Percentiles rank a stretch among this genome's conserved stretches.
phyloP scores from a whole-genome alignment of 2,888 invertebrate species.

The Macrosoma leucophasiata region DNA sequence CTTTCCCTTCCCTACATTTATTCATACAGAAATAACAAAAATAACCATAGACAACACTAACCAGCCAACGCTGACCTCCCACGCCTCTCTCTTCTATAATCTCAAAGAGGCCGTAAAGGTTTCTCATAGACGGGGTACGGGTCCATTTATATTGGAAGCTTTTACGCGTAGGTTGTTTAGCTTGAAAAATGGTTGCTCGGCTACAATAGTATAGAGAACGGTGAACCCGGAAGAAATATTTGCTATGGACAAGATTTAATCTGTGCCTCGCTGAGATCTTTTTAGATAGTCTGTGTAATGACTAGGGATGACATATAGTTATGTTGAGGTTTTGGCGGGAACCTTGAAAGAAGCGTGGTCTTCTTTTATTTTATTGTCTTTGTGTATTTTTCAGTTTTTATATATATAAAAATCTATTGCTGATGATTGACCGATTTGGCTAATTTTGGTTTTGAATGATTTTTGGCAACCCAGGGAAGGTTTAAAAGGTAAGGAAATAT shows the following conservation, averaged over 20 bases:
- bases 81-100: slow-evolving; percentile 20
- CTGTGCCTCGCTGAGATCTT: slow-evolving; percentile 41
- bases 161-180: slow-evolving; percentile 66
- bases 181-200: slow-evolving; percentile 67
- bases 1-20: slow-evolving; percentile 71
- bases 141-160: slow-evolving; percentile 37
- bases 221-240: slow-evolving; percentile 68
- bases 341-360: no score
- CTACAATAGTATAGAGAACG: slow-evolving; percentile 65
- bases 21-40: slow-evolving; percentile 75
- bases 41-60: slow-evolving; percentile 58
- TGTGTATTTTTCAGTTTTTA: no score
- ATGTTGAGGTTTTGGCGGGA: no score
- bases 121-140: slow-evolving; percentile 32
- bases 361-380: no score
- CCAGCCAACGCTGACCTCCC: slow-evolving; percentile 40
- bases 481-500: no score
- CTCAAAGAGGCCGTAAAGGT: slow-evolving; percentile 13
- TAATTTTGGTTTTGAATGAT: no score
- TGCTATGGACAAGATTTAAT: slow-evolving; percentile 64
- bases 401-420: no score
- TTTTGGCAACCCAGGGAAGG: no score
- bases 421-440: no score
- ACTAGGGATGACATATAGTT: no score
- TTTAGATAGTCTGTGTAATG: slow-evolving; percentile 28